These are phyloP conservation scores for Pseudochirops corinnae DNA, from an alignment of 2,797 vertebrate species.

Conservation along the genomic window DNA sequence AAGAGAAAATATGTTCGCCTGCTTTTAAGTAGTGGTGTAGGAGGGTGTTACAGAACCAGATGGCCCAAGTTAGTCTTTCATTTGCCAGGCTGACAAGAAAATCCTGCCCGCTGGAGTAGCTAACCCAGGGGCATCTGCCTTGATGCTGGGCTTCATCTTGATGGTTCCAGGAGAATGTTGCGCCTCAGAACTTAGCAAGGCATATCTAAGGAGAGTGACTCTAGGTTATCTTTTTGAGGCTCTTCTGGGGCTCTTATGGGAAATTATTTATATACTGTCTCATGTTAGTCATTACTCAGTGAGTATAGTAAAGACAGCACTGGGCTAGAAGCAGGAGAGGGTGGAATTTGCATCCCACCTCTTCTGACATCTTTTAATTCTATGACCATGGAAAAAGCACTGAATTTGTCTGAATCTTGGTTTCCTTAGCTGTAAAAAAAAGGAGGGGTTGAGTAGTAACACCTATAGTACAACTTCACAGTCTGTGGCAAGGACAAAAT, in stretches of 20 bases:
- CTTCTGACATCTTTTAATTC: not conserved
- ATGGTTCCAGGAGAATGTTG: not conserved
- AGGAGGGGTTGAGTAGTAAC: too few relatives aligned
- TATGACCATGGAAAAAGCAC: not conserved
- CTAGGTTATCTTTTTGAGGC: not conserved
- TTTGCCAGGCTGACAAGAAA: constrained; percentile 65
- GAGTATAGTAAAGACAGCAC: not conserved
- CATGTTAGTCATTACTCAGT: not conserved
- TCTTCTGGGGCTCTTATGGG: not conserved
- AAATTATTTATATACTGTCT: not conserved
- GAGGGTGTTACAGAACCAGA: constrained; percentile 74
- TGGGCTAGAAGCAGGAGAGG: not conserved
- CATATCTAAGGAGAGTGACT: not conserved
- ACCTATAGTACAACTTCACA: not conserved
- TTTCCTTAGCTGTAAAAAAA: not conserved
- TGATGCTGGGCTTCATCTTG: not conserved
- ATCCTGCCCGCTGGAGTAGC: not conserved
- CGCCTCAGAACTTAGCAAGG: constrained; percentile 5
- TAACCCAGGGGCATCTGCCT: not conserved
- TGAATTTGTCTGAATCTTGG: not conserved
- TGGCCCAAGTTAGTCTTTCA: constrained; percentile 73
- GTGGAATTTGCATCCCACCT: not conserved
- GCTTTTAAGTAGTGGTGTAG: constrained; percentile 66
- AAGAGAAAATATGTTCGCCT: constrained; percentile 56
- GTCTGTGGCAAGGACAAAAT: not conserved